Base-by-base conservation (phyloP, 2,888 invertebrate species). In the Dicranocentrus wangi region DNA sequence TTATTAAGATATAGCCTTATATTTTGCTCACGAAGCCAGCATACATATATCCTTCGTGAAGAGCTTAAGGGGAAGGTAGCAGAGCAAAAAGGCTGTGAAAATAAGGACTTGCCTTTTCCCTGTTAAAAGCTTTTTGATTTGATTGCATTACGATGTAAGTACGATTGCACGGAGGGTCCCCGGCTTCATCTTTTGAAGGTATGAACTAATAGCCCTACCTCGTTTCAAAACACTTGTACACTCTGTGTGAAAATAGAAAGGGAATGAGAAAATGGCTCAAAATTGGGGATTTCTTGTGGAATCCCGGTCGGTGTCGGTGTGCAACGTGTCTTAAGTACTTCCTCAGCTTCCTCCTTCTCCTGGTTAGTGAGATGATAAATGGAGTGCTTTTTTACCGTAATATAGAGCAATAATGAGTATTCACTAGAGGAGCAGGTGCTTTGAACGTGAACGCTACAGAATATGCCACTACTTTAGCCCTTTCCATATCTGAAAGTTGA, bases 51-150 rank as follows among this genome's bases (percentile, higher is more conserved):
- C n/a, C n/a, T n/a, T n/a, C n/a, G 39, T 39, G 39, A 39, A n/a
- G 47, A 47, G 17, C 8, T 10, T n/a, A 15, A n/a, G n/a, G n/a
- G 13, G 13, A 47, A 47, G 47, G 3, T 3, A 47, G 23, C 23
- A 32, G 61, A 61, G 39, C 28, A 61, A 61, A 39, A 60, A 17
- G 32, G 28, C 17, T 43, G 61, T 17, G 61, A 47, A 61, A 73
- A 63, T 53, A 55, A 73, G 63, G 73, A 53, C 51, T 53, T 32
- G 63, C 63, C 65, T 73, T 73, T 73, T 65, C 65, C 53, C 73
- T 63, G 73, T 73, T 28, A 5, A 39, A 39, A 39, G 39, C 39
- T 39, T 39, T 13, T n/a, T n/a, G n/a, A n/a, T n/a, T n/a, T n/a
- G n/a, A n/a, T n/a, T n/a, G n/a, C n/a, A n/a, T n/a, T n/a, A n/a